Evolutionary conservation across 2,113 vertebrate species (phyloP), one percentile per base, ranked within the genome.

Genomic region (Gymnogyps californianus): DNA sequence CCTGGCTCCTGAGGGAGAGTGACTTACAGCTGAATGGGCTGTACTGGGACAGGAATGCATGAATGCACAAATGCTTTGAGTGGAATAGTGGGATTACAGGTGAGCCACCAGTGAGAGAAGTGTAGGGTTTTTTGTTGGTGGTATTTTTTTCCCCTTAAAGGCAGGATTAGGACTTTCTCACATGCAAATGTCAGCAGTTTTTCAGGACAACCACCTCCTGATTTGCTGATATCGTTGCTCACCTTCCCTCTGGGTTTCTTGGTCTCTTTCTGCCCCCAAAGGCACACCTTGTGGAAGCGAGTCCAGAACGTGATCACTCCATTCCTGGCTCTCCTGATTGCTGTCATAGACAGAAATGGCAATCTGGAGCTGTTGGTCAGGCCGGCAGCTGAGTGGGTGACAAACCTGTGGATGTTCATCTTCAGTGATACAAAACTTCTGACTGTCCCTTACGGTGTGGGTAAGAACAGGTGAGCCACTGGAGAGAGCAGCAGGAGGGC

Each of bases 231-330:
- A 19, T 1, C 0, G 0, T 32, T 90, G 59, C 70, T 93, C 44
- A 93, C 31, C 7, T 83, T 67, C 57, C 57, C 70, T 83, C 42
- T 92, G 94, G 66, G n/a, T 90, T 58, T 94, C 70, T 93, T 6
- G 70, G 24, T 95, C 46, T 88, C 47, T 71, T 40, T 85, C 70
- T 94, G 31, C 52, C 19, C 36, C 64, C 57, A 54, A 97, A 99
- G 99, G 92, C 98, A 99, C 81, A 98, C 99, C 36, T 91, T 99
- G 67, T 99, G 99, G 99, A 99, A 99, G 94, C 98, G 98, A 31
- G 93, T 99, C 84, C 99, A 99, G 95, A 97, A 97, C 14, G 97
- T 98, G 13, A 97, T 99, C 55, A 98, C 98, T 32, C 99, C 99
- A 4, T 94, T 99, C 47, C 97, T 99, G 97, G 99, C 99, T 0